Evolutionary conservation across 2,797 vertebrate species (phyloP), one percentile per base, ranked within the genome.

Genomic region (Coluber constrictor): DNA sequence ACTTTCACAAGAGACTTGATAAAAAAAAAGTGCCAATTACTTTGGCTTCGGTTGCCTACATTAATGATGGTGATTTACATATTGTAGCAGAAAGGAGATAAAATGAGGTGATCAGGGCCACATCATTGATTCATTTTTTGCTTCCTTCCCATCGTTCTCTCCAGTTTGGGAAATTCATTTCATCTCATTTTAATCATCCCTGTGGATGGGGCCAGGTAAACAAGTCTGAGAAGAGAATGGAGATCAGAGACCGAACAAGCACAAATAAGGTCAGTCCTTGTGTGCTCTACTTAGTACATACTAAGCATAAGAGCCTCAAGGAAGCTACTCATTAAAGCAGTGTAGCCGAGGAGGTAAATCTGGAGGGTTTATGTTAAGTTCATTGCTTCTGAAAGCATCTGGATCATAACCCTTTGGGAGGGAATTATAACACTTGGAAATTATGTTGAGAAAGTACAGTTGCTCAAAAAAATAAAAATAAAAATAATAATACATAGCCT

Each of bases 211-310:
- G 61, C 86, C 95, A 15, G 95, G 95, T 96, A 97, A 98, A 96
- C 93, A 97, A 96, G 88, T 93, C 94, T 94, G 95, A 90, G 63
- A 90, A 93, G 93, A 95, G 90, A 96, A 95, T 94, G 94, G 94
- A 97, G 93, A 97, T 95, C 97, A 97, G 95, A 97, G 93, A 83
- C 91, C 96, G 96, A 96, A 96, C 95, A 96, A 97, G 96, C 91
- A 97, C 97, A 97, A 95, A 59, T 63, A 96, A 95, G 94, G 95
- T 97, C 96, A 96, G 90, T 94, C 23, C 83, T 94, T 93, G 93
- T 92, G 93, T 90, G 92, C 88, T 94, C 79, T 89, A 92, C 61
- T 94, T 93, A 63, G 27, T 91, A 90, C 70, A 95, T 96, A 92
- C 90, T 70, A 94, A 96, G 91, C 90, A 94, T 88, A 92, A 95